Evolutionary conservation across 2,888 invertebrate species (phyloP).

Genomic region (Cosmorhoe ocellata): DNA sequence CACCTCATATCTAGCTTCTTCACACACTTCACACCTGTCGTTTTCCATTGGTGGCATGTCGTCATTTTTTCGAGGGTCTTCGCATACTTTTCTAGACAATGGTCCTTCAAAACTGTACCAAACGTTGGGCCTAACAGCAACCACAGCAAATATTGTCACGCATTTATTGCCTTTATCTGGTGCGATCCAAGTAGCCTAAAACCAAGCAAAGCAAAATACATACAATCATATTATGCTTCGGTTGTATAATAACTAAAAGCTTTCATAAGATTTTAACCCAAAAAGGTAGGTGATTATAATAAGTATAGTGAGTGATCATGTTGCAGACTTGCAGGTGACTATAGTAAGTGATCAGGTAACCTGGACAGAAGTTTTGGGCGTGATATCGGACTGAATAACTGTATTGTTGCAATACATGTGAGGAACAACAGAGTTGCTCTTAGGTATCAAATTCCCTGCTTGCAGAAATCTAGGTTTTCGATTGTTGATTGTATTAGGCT

Average conservation of each 20-base stretch:
- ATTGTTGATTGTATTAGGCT: slow-evolving; percentile 54
- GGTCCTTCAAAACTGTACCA: slow-evolving; percentile 71
- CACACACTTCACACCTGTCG: slow-evolving; percentile 61
- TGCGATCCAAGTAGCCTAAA: slow-evolving; percentile 61
- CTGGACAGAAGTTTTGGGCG: slow-evolving; percentile 62
- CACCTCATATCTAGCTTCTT: slow-evolving; percentile 72
- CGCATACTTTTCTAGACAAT: slow-evolving; percentile 62
- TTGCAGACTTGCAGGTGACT: no score
- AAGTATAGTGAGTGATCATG: no score
- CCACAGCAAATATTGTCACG: slow-evolving; percentile 66
- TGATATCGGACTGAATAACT: slow-evolving; percentile 62
- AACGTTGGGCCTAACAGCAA: slow-evolving; percentile 65
- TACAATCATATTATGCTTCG: no score
- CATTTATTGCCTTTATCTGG: slow-evolving; percentile 67
- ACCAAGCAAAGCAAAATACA: not conserved
- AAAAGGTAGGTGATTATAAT: no score
- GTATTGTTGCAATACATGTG: slow-evolving; percentile 61
- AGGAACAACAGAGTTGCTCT: slow-evolving; percentile 41
- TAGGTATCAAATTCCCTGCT: slow-evolving; percentile 50
- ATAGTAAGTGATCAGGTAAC: no score
- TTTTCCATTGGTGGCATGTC: slow-evolving; percentile 69
- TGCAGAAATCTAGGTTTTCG: slow-evolving; percentile 53
- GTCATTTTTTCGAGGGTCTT: slow-evolving; percentile 65
- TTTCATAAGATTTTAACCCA: no score
- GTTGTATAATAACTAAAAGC: no score